These are phyloP conservation scores for Daktulosphaira vitifoliae DNA, from an alignment of 1,140 invertebrate species.

Conservation along the genomic window DNA sequence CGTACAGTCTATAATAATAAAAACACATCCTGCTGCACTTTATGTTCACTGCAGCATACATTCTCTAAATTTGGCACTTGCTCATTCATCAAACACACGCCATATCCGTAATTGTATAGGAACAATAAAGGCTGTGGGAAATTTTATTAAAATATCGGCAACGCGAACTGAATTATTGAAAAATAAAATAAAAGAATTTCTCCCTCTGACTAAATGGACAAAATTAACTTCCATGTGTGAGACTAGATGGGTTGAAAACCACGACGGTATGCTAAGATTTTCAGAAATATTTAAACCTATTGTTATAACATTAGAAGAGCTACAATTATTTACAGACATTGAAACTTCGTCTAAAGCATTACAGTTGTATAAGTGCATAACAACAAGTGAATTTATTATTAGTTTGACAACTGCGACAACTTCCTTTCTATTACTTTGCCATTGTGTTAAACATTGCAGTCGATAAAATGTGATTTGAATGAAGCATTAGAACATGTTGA, in stretches of 20 bases:
- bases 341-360: constrained; percentile 8
- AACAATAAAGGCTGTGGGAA: neutral
- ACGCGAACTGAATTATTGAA: neutral
- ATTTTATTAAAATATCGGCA: neutral
- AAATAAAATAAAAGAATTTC: neutral
- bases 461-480: no score
- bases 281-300: neutral
- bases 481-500: no score
- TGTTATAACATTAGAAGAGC: neutral
- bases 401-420: no score
- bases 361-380: no score
- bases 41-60: constrained; percentile 19
- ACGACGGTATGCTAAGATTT: neutral
- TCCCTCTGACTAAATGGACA: neutral
- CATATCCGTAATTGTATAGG: neutral
- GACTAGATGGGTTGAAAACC: constrained; percentile 1
- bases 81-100: neutral
- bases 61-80: neutral
- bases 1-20: constrained; percentile 25
- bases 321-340: neutral
- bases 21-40: neutral
- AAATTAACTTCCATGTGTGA: constrained; percentile 1
- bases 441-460: no score
- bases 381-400: no score
- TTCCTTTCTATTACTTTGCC: no score